Conservation (phyloP, 2,113 vertebrate genomes). For the Pedionomus torquatus region DNA sequence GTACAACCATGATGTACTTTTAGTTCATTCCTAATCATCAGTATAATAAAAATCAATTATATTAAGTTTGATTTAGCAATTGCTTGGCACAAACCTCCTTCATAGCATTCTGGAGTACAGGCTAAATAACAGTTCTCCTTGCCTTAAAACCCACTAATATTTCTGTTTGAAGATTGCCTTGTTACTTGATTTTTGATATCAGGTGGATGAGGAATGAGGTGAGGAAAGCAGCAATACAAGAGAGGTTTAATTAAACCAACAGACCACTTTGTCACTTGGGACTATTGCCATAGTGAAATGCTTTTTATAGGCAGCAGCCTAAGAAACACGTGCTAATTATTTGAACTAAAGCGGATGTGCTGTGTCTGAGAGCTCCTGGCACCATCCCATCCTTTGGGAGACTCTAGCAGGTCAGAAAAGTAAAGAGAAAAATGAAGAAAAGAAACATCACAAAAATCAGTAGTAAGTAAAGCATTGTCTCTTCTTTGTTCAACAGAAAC, state of each 20-base stretch:
- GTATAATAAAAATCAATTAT: not conserved
- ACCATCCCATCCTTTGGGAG: not conserved
- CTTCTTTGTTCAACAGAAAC: not conserved
- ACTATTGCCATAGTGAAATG: conserved; percentile 42
- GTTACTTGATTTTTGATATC: not conserved
- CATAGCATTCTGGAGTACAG: not conserved
- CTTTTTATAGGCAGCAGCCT: conserved; percentile 36
- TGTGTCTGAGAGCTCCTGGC: not conserved
- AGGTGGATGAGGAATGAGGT: not conserved
- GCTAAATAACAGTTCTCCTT: not conserved
- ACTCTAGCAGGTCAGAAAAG: not conserved
- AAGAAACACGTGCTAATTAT: conserved; percentile 33
- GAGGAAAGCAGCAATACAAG: not conserved
- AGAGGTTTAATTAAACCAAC: conserved; percentile 16
- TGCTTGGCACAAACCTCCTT: not conserved
- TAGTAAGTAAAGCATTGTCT: accelerated
- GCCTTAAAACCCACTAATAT: not conserved
- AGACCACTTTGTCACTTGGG: not conserved
- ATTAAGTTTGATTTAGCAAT: not conserved
- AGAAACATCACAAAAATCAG: not conserved
- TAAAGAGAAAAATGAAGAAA: not conserved
- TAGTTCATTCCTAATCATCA: not conserved
- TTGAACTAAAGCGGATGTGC: conserved; percentile 6
- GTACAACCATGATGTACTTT: not conserved
- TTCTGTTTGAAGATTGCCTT: not conserved